Conservation (phyloP, 1,140 invertebrate genomes). For the Philopotamus ludificatus region DNA sequence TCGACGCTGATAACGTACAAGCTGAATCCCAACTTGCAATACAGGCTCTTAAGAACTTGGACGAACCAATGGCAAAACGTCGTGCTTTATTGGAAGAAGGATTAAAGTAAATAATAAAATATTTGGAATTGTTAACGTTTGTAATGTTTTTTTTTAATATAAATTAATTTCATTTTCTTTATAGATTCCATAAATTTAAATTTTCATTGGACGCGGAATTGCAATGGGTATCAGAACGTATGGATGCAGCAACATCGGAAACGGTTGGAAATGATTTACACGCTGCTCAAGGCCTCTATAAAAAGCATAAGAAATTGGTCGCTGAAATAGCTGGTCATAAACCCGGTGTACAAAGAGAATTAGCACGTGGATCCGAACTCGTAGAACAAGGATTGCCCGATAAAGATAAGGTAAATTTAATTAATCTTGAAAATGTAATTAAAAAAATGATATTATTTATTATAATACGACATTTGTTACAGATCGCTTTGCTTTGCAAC, state of each 20-base stretch:
- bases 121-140: not conserved
- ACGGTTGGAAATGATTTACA: slow-evolving; percentile 79
- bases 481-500: slow-evolving; percentile 67
- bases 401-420: slow-evolving; percentile 61
- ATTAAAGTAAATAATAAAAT: slow-evolving; percentile 51
- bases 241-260: slow-evolving; percentile 75
- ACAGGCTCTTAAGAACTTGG: slow-evolving; percentile 61
- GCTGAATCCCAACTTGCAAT: slow-evolving; percentile 75
- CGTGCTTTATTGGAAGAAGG: slow-evolving; percentile 84
- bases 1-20: slow-evolving; percentile 85
- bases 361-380: slow-evolving; percentile 70
- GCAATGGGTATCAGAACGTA: slow-evolving; percentile 93
- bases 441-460: not conserved
- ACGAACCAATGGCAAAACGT: slow-evolving; percentile 64
- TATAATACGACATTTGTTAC: slow-evolving; percentile 17
- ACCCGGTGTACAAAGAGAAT: slow-evolving; percentile 76
- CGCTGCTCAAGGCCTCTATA: slow-evolving; percentile 87
- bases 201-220: slow-evolving; percentile 92
- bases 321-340: slow-evolving; percentile 82
- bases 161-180: slow-evolving; percentile 22
- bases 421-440: not conserved
- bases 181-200: slow-evolving; percentile 87
- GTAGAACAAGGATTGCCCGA: slow-evolving; percentile 76
- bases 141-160: slow-evolving; percentile 11
- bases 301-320: slow-evolving; percentile 91